Evolutionary conservation across 1,140 invertebrate species (phyloP).

Genomic region (Aplysia californica): DNA sequence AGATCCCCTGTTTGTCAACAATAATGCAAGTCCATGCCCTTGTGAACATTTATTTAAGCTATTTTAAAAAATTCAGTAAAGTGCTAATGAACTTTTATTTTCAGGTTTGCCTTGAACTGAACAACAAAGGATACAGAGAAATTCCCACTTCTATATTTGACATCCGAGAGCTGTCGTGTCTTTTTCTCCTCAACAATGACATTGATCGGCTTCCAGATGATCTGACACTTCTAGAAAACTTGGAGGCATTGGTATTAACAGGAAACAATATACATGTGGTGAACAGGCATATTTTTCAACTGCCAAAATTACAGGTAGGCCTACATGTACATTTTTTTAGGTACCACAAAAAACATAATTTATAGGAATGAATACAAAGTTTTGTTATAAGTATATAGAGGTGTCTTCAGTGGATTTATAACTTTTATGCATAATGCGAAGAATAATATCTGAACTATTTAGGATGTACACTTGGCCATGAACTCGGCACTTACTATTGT

Average conservation of each 20-base stretch:
- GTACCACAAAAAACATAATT: neutral
- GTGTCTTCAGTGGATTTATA: no score
- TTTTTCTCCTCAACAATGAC: slow-evolving; percentile 53
- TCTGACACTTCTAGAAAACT: slow-evolving; percentile 39
- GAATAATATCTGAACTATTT: neutral
- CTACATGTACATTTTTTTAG: neutral
- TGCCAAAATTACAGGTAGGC: slow-evolving; percentile 41
- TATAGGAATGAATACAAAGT: neutral
- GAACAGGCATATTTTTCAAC: slow-evolving; percentile 42
- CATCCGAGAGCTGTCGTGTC: slow-evolving; percentile 42
- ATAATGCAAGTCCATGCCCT: no score
- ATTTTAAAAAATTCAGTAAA: no score
- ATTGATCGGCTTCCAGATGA: slow-evolving; percentile 51
- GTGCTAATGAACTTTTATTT: neutral
- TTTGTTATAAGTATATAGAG: neutral
- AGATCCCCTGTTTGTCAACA: no score
- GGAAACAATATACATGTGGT: slow-evolving; percentile 51
- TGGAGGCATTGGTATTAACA: slow-evolving; percentile 52
- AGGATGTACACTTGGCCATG: neutral
- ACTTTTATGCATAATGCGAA: no score
- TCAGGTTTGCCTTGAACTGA: slow-evolving; percentile 47
- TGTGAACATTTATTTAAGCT: no score
- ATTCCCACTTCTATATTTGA: slow-evolving; percentile 49
- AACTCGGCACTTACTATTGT: no score
- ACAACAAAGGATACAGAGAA: slow-evolving; percentile 28